Base-by-base conservation (phyloP, 2,113 vertebrate species). In the Tursiops truncatus region DNA sequence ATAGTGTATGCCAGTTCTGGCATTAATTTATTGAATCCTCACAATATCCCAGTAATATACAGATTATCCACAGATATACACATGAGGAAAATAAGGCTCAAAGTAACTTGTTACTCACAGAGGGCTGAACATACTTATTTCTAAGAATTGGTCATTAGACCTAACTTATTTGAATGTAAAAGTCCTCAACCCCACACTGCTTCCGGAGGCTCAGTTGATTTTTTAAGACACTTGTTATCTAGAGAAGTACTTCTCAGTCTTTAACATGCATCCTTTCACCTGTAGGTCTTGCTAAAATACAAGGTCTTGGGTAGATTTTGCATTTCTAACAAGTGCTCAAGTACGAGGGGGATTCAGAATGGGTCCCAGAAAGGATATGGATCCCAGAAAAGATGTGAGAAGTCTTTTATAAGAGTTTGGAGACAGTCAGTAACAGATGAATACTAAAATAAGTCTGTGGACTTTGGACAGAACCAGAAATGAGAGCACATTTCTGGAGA, bases 1-100 rank as follows among this genome's bases (percentile, higher is more conserved):
- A 21, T 0, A 3, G 20, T 0, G 0, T 5, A 1, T 14, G 41
- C 41, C 91, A n/a, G 21, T 5, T 33, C 47, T 33, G 31, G 33
- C 9, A 33, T n/a, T 93, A 15, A 26, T 4, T 47, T 56, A 87
- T 14, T 36, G 38, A 58, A 47, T 62, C 23, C 71, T 71, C 44
- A 14, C 12, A n/a, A 17, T 7, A 65, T 28, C 28, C 53, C 28
- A 8, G 4, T 4, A 13, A 76, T 25, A 23, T 4, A 36, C 73
- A 47, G 5, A 77, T 28, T 23, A 53, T 18, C 36, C 74, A 62
- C n/a, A 79, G 31, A n/a, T 1, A 81, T 0, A 26, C 1, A 33
- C 13, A 62, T 17, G n/a, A 83, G 20, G 82, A 89, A 41, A 84
- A 56, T 2, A 0, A 38, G 58, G 12, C 8, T 6, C 73, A 47